phyloP scores from a whole-genome alignment of 2,797 vertebrate genomes.

The Pitangus sulphuratus region DNA sequence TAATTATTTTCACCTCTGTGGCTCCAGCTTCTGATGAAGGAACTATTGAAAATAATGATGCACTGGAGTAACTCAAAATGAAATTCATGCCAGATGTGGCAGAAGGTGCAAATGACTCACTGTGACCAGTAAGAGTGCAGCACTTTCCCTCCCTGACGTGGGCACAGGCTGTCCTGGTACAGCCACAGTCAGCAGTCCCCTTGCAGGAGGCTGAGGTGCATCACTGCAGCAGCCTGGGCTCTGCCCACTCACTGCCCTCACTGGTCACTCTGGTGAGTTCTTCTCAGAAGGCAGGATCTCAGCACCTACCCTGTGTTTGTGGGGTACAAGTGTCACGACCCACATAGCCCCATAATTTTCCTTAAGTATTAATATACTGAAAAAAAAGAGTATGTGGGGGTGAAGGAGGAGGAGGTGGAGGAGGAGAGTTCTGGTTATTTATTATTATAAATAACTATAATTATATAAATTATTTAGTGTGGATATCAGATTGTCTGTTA shows the following conservation, averaged over 20 bases:
- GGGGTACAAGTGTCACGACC: not conserved
- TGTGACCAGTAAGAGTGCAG: not conserved
- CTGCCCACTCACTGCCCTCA: not conserved
- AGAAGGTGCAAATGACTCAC: conserved; percentile 48
- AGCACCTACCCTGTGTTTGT: not conserved
- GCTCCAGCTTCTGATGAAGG: conserved; percentile 18
- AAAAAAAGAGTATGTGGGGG: not conserved
- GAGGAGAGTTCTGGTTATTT: not conserved
- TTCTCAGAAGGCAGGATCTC: conserved; percentile 29
- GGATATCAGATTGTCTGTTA: not conserved
- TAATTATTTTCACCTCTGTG: not conserved
- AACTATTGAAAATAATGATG: conserved; percentile 12
- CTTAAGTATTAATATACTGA: not conserved
- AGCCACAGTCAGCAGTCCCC: not conserved
- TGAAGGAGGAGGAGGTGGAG: not conserved
- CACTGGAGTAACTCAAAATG: conserved; percentile 1
- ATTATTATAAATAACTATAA: no score
- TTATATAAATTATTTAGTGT: no score
- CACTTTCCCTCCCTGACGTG: not conserved
- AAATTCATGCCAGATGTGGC: conserved; percentile 17
- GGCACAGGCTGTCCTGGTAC: not conserved
- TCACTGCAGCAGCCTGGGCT: not conserved
- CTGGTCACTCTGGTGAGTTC: not conserved
- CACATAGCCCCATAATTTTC: not conserved
- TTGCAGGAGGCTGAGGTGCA: not conserved